Conservation (phyloP, 2,888 invertebrate genomes). For the Chrysina gloriosa region DNA sequence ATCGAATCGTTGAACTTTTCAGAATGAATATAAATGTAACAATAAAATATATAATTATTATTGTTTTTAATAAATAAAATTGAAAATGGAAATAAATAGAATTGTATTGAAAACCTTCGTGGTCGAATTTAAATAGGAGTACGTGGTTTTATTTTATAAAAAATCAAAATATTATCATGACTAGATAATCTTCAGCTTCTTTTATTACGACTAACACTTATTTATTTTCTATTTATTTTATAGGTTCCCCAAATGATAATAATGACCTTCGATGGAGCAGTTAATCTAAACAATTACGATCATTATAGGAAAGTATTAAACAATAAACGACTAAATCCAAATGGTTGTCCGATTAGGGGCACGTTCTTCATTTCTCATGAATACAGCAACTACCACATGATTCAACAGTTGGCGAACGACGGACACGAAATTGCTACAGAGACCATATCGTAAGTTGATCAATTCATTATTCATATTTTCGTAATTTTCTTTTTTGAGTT, state of each 20-base stretch:
- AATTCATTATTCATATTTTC: not conserved
- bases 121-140: too few relatives aligned
- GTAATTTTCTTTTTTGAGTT: too few relatives aligned
- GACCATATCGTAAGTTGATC: conserved; percentile 75
- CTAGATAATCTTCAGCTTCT: not conserved
- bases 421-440: conserved; percentile 88
- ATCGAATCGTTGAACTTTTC: too few relatives aligned
- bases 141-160: too few relatives aligned
- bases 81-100: too few relatives aligned
- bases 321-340: conserved; percentile 84
- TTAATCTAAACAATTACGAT: conserved; percentile 91
- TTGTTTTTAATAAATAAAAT: too few relatives aligned
- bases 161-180: not conserved
- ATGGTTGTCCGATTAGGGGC: conserved; percentile 88
- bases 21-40: too few relatives aligned
- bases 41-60: too few relatives aligned
- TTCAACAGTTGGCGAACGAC: conserved; percentile 87
- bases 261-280: conserved; percentile 92
- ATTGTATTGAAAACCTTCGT: too few relatives aligned
- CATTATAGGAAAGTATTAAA: conserved; percentile 88
- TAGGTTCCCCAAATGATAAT: conserved; percentile 94
- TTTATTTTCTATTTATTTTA: conserved; percentile 46
- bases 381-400: conserved; percentile 93
- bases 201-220: not conserved
- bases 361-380: conserved; percentile 95